Percentiles rank a stretch among this genome's conserved stretches.
Evolutionary conservation across 2,797 vertebrate genomes (phyloP).

Genomic region (Cygnus olor): DNA sequence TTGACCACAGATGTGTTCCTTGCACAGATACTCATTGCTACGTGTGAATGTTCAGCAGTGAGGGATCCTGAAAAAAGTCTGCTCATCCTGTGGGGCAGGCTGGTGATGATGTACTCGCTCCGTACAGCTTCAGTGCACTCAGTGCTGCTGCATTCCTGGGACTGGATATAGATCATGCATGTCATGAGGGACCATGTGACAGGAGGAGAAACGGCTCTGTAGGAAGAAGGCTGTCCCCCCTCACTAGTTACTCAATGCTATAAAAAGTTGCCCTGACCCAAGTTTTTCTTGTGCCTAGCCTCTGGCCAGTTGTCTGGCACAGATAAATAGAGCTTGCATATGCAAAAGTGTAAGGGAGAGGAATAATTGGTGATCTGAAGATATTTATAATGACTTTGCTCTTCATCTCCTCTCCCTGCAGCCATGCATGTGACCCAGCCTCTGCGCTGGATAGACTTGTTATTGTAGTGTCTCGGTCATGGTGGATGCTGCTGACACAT

Average conservation of each 20-base stretch:
- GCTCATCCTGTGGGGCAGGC: not conserved
- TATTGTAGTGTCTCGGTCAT: conserved; percentile 53
- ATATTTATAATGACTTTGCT: not conserved
- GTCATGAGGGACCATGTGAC: not conserved
- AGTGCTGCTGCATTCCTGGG: not conserved
- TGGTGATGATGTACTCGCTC: not conserved
- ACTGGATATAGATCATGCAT: not conserved
- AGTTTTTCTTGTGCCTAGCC: not conserved
- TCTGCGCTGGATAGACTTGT: not conserved
- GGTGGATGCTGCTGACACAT: conserved; percentile 8
- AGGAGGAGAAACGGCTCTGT: not conserved
- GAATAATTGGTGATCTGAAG: not conserved
- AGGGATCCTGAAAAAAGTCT: not conserved
- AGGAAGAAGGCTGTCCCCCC: not conserved
- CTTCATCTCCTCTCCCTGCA: not conserved
- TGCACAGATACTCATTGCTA: not conserved
- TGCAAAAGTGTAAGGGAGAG: not conserved
- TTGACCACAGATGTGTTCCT: no score
- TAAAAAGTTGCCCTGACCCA: not conserved
- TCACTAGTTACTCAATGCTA: not conserved
- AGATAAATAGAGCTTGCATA: not conserved
- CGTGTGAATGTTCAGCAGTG: not conserved
- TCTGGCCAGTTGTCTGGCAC: not conserved
- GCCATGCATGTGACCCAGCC: conserved; percentile 52
- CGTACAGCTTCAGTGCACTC: not conserved